phyloP scores from a whole-genome alignment of 1,140 invertebrate genomes.

The Amphibalanus amphitrite region DNA sequence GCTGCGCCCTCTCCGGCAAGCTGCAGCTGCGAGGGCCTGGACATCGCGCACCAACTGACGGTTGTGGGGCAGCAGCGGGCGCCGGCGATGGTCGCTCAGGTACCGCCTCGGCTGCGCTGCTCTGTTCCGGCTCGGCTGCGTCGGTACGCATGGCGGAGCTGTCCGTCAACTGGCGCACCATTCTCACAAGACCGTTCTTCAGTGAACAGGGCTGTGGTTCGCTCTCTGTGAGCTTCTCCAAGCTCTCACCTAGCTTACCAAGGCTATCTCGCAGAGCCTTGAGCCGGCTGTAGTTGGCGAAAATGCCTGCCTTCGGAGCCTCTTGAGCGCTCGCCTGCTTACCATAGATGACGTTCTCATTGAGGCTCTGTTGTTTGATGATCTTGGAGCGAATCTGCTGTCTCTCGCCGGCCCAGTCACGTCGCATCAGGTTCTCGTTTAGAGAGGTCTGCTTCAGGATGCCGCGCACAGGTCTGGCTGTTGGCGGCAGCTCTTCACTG shows the following conservation, averaged over 20 bases:
- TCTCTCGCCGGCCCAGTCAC: conserved; percentile 60
- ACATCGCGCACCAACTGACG: too few relatives aligned
- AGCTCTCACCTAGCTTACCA: conserved; percentile 30
- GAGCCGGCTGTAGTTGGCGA: conserved; percentile 54
- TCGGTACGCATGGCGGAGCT: background rate
- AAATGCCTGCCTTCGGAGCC: conserved; percentile 49
- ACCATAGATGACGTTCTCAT: conserved; percentile 65
- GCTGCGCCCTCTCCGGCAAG: too few relatives aligned
- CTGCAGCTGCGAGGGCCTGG: too few relatives aligned
- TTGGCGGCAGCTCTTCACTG: conserved; percentile 4
- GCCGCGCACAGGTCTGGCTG: conserved; percentile 5
- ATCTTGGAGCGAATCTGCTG: conserved; percentile 66
- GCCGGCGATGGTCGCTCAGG: too few relatives aligned
- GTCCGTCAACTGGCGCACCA: conserved; percentile 10
- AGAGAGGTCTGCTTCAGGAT: conserved; percentile 62
- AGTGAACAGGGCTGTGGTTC: conserved; percentile 16
- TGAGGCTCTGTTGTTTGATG: conserved; percentile 69
- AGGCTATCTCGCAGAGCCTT: conserved; percentile 67
- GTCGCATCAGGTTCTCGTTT: conserved; percentile 66
- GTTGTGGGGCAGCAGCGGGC: too few relatives aligned
- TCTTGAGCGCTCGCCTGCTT: conserved; percentile 36
- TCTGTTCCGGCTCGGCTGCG: too few relatives aligned
- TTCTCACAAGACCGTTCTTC: conserved; percentile 17
- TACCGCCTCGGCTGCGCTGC: too few relatives aligned
- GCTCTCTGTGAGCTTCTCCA: conserved; percentile 11